phyloP scores from a whole-genome alignment of 2,888 invertebrate genomes.

The Stegophylla sp. region DNA sequence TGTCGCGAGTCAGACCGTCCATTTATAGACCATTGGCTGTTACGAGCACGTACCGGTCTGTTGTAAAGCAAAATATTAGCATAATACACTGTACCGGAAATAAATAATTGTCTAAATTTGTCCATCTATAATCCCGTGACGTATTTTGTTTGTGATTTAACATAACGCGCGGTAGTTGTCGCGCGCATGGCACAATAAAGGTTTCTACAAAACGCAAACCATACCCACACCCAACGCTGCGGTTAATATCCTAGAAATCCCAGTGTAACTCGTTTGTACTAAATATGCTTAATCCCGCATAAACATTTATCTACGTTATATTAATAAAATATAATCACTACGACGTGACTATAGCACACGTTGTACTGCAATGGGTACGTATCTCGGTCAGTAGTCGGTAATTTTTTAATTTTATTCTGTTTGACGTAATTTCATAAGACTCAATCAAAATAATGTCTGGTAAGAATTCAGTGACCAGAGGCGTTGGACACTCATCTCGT shows the following conservation, averaged over 20 bases:
- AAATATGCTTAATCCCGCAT: too few relatives aligned
- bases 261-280: neutral
- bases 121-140: conserved; percentile 4
- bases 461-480: too few relatives aligned
- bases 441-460: too few relatives aligned
- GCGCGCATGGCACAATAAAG: conserved; percentile 26
- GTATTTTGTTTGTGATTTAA: neutral
- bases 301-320: too few relatives aligned
- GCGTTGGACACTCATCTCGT: too few relatives aligned
- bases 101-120: conserved; percentile 34
- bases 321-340: too few relatives aligned
- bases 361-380: too few relatives aligned
- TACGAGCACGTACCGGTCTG: neutral
- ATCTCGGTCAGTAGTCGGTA: too few relatives aligned
- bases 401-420: too few relatives aligned
- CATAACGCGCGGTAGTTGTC: neutral
- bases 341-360: too few relatives aligned
- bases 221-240: conserved; percentile 41
- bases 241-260: conserved; percentile 17
- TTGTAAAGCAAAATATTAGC: neutral
- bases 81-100: neutral
- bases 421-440: too few relatives aligned
- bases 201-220: conserved; percentile 21
- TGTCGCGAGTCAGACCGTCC: neutral
- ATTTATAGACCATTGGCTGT: neutral